Evolutionary conservation across 2,888 invertebrate genomes (phyloP).

Genomic region (Zygothrica quintamaculata): DNA sequence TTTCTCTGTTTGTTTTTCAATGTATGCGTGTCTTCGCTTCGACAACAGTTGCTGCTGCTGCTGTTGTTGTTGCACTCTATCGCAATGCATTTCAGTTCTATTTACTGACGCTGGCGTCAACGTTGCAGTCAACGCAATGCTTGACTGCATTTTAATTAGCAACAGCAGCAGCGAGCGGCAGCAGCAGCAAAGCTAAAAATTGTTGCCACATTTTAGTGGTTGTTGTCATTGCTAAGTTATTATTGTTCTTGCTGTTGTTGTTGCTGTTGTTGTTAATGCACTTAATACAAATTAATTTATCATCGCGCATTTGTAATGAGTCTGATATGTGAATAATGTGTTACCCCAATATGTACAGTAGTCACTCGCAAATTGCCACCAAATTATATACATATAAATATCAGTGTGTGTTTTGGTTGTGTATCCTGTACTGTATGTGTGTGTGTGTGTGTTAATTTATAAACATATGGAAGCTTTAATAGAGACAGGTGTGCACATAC

Average conservation of each 20-base stretch:
- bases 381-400: no score
- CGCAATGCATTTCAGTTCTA: conserved; percentile 33
- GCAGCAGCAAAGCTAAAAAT: no score
- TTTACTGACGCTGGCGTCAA: conserved; percentile 18
- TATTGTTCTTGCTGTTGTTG: conserved; percentile 11
- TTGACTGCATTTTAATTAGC: conserved; percentile 67
- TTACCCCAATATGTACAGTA: neutral
- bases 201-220: neutral
- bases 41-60: neutral
- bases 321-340: conserved; percentile 14
- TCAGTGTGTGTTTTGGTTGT: neutral
- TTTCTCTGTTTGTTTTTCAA: conserved; percentile 13
- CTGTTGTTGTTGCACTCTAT: conserved; percentile 13
- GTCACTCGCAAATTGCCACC: no score
- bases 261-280: conserved; percentile 36
- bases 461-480: neutral
- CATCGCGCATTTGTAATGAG: conserved; percentile 14
- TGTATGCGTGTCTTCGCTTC: conserved; percentile 8
- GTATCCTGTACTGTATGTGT: neutral
- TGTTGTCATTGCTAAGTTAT: conserved; percentile 16
- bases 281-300: conserved; percentile 43
- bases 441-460: conserved; percentile 6
- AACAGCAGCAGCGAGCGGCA: conserved; percentile 12
- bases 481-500: conserved; percentile 17
- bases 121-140: conserved; percentile 35